Conservation (phyloP, 2,113 vertebrate species). For the Aegotheles bennettii region DNA sequence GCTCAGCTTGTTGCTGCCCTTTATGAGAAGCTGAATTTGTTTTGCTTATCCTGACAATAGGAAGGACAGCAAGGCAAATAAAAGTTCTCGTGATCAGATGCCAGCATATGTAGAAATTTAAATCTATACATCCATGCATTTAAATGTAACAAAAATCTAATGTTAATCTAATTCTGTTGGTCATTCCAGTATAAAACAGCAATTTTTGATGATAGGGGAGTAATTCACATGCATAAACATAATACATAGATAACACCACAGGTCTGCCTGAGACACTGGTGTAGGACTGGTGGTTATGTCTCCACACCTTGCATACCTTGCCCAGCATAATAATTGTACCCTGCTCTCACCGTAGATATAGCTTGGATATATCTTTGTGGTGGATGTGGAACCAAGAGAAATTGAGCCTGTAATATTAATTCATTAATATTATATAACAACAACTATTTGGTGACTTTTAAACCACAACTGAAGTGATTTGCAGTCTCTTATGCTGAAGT, state of each 20-base stretch:
- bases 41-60: background rate
- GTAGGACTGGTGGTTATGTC: background rate
- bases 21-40: background rate
- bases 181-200: background rate
- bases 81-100: background rate
- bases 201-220: background rate
- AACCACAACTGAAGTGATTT: background rate
- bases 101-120: background rate
- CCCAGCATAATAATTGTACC: background rate
- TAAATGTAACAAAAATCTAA: background rate
- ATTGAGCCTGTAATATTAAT: background rate
- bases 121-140: background rate
- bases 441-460: background rate
- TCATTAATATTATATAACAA: background rate
- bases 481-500: background rate
- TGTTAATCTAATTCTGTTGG: background rate
- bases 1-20: background rate
- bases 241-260: background rate
- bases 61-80: background rate
- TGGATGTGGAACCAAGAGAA: background rate
- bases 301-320: background rate
- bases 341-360: background rate
- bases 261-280: background rate
- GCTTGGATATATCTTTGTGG: background rate
- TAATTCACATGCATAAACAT: rapidly evolving